Conservation (phyloP, 2,113 vertebrate species). For the Noctilio leporinus region DNA sequence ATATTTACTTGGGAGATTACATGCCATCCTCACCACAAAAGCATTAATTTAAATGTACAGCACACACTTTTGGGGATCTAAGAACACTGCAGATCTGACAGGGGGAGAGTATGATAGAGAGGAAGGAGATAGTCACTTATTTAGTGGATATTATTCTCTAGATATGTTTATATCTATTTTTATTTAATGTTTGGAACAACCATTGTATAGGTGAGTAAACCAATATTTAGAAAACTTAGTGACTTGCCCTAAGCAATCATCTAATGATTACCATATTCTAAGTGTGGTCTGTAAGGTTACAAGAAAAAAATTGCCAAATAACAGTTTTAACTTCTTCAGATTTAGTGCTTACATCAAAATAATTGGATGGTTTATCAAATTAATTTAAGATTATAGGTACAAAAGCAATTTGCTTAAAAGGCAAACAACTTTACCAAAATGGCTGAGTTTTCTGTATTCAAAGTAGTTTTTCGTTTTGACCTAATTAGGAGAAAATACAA, state of each 20-base stretch:
- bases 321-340: background rate
- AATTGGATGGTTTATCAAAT: background rate
- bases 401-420: background rate
- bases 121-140: fast-evolving
- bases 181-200: background rate
- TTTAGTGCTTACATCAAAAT: background rate
- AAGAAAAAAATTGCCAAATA: background rate
- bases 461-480: background rate
- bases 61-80: background rate
- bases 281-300: background rate
- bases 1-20: background rate
- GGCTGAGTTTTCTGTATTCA: background rate
- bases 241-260: background rate
- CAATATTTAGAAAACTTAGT: background rate
- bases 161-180: background rate
- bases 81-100: too few species aligned
- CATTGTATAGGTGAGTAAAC: background rate
- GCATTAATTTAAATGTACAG: background rate
- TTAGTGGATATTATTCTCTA: background rate
- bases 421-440: background rate
- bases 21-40: background rate
- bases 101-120: fast-evolving
- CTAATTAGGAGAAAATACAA: background rate
- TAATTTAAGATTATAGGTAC: background rate
- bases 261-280: background rate